A percentile compares a stretch with the other conserved stretches of the same genome.
Conservation (phyloP, 2,888 invertebrate genomes). For the Labia minor region DNA sequence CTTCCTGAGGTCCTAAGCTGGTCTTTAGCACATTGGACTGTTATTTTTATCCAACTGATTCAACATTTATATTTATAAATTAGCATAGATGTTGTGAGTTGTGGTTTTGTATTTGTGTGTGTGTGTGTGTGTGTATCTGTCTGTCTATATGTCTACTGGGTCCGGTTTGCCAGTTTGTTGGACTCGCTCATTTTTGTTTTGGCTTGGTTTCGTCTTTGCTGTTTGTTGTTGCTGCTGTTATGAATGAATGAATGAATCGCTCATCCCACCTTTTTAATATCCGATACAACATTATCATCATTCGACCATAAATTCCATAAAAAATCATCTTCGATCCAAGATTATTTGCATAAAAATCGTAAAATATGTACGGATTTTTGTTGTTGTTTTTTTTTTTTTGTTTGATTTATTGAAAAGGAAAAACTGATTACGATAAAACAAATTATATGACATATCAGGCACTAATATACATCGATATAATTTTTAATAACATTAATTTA, state of each 20-base stretch:
- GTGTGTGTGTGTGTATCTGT: neutral
- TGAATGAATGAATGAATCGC: constrained; percentile 13
- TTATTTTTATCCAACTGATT: neutral
- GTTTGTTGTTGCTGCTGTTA: neutral
- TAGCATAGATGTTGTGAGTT: neutral
- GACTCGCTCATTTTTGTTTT: neutral
- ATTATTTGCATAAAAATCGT: too few species aligned
- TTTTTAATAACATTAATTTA: too few species aligned
- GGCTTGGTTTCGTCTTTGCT: neutral
- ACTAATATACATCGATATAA: too few species aligned
- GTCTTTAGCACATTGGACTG: neutral
- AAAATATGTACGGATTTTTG: too few species aligned
- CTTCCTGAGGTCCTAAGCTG: neutral
- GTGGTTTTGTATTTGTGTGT: neutral
- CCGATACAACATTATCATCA: too few species aligned
- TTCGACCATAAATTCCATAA: too few species aligned
- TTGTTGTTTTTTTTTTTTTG: too few species aligned
- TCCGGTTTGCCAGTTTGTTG: neutral
- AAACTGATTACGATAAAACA: too few species aligned
- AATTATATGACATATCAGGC: too few species aligned
- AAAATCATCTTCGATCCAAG: too few species aligned
- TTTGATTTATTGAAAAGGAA: too few species aligned
- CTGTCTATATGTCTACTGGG: neutral
- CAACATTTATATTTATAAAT: constrained; percentile 13
- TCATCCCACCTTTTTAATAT: neutral